Evolutionary conservation across 2,888 invertebrate species (phyloP).

Genomic region (Napeogenes inachia): DNA sequence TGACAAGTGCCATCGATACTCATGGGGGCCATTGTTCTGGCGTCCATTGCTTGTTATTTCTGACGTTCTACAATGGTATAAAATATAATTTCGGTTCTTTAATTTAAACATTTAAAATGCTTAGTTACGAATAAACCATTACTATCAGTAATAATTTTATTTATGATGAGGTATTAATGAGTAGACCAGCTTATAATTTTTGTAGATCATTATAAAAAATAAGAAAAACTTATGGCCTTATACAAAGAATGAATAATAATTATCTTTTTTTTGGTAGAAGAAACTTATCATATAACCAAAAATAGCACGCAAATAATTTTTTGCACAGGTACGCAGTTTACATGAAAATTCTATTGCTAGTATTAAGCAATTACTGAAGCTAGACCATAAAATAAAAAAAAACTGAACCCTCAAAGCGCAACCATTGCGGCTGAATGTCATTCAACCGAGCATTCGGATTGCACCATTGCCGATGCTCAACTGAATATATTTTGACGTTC

Average conservation of each 20-base stretch:
- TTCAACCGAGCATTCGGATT: slow-evolving; percentile 39
- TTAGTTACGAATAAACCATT: too few relatives aligned
- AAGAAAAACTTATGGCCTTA: too few relatives aligned
- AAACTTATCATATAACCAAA: not conserved
- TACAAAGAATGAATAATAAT: too few relatives aligned
- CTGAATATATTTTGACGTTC: slow-evolving; percentile 65
- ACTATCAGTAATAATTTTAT: too few relatives aligned
- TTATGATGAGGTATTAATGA: too few relatives aligned
- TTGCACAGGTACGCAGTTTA: not conserved
- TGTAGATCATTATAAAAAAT: too few relatives aligned
- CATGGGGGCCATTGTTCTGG: slow-evolving; percentile 61
- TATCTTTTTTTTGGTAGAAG: too few relatives aligned
- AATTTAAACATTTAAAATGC: not conserved
- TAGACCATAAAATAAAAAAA: slow-evolving; percentile 18
- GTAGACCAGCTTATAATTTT: too few relatives aligned
- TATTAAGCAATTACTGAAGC: slow-evolving; percentile 1
- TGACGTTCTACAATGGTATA: slow-evolving; percentile 37
- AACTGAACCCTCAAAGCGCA: slow-evolving; percentile 17
- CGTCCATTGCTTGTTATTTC: slow-evolving; percentile 54
- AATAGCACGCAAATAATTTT: not conserved
- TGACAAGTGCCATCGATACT: slow-evolving; percentile 72
- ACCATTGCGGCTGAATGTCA: slow-evolving; percentile 31
- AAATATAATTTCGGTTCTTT: slow-evolving; percentile 8
- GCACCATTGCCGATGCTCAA: slow-evolving; percentile 52
- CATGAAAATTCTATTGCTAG: slow-evolving; percentile 5